Evolutionary conservation across 2,888 invertebrate genomes (phyloP), one percentile per base, ranked within the genome.

Genomic region (Machimus rusticus): DNA sequence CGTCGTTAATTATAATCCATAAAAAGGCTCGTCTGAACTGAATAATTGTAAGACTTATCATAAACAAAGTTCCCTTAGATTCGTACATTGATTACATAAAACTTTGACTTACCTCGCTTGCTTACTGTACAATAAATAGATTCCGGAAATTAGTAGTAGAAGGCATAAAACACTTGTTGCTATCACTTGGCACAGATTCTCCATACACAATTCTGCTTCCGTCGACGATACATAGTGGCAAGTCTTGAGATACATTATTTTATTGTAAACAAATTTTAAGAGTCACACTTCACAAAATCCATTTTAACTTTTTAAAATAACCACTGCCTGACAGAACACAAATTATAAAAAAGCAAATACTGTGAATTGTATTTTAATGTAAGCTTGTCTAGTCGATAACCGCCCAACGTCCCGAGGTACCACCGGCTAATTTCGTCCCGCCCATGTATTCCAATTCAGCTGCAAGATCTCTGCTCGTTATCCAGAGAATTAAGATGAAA

Each of bases 141-240:
- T 74, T 19, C 84, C 88, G 23, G 55, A 87, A 19, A 74, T 14
- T 31, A 87, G 57, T 3, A 88, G 76, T 51, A 86, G 46, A 9
- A 88, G 28, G 16, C 88, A 88, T 12, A 76, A 74, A 5, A 87
- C 74, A 87, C 87, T 55, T 57, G 87, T 86, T 87, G 86, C 57
- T 76, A 85, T 81, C 43, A 88, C 39, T 87, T 87, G 88, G 14
- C 76, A 87, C 74, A 88, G 74, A 81, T 88, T 88, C 46, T 87
- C 66, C 12, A 81, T 66, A 81, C 88, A 88, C 31, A 79, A 74
- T 19, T 87, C 86, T 8, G 12, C 14, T 57, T 37, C 23, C 66
- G 43, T 37, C 28, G 57, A 0, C 16, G 66, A 66, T 66, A 43
- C 31, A 57, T 37, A 78, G 14, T 19, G 31, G n/a, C 79, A 86